Percentiles rank a stretch among this genome's conserved stretches.
Conservation (phyloP, 2,113 vertebrate genomes). For the Callipepla californica region DNA sequence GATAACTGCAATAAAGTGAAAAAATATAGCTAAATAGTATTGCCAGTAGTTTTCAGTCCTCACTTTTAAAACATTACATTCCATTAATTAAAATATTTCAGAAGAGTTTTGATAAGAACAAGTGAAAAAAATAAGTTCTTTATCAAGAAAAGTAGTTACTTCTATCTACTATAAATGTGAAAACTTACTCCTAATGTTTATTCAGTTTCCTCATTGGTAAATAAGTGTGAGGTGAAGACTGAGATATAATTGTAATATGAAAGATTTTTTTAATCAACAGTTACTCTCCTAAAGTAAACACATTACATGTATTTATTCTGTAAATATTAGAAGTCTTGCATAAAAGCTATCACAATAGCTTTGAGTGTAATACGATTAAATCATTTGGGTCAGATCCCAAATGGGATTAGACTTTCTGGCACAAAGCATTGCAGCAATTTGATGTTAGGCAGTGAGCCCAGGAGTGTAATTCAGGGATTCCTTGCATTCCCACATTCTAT, state of each 20-base stretch:
- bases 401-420: slow-evolving; percentile 40
- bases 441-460: slow-evolving; percentile 14
- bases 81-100: neutral
- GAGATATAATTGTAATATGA: neutral
- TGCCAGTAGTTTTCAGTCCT: neutral
- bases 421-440: neutral
- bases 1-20: neutral
- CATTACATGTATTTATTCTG: neutral
- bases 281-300: neutral
- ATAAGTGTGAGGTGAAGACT: neutral
- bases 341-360: neutral
- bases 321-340: slow-evolving; percentile 1
- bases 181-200: neutral
- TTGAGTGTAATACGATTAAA: slow-evolving; percentile 22
- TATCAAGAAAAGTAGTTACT: neutral
- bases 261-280: neutral
- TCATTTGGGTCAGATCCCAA: slow-evolving; percentile 28
- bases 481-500: neutral
- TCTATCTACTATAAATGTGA: neutral
- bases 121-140: neutral
- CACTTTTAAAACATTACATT: neutral
- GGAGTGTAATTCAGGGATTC: slow-evolving; percentile 24
- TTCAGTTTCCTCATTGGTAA: neutral
- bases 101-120: neutral
- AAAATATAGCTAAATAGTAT: neutral